These are phyloP conservation scores for Zygogramma bicolorata DNA, from an alignment of 2,888 invertebrate species.

Conservation along the genomic window DNA sequence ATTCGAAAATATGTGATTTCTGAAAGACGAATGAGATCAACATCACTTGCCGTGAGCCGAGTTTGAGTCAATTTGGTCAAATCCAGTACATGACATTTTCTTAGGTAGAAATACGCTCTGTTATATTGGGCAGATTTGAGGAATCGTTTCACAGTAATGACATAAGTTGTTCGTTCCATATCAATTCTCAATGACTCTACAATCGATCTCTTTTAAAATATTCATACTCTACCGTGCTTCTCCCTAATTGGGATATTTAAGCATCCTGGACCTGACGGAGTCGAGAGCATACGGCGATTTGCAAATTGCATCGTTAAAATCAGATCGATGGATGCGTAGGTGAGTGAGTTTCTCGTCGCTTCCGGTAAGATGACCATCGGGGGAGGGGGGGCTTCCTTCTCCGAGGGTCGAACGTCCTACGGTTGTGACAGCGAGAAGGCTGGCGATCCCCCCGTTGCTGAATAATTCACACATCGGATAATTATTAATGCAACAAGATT, in stretches of 20 bases:
- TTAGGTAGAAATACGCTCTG: too few relatives aligned
- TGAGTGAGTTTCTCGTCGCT: slow-evolving; percentile 31
- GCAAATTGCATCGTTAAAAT: slow-evolving; percentile 52
- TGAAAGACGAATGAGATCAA: too few relatives aligned
- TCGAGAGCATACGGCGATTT: slow-evolving; percentile 41
- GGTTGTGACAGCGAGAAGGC: not conserved
- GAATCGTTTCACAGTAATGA: too few relatives aligned
- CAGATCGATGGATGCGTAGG: slow-evolving; percentile 47
- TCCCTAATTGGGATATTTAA: not conserved
- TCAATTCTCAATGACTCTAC: too few relatives aligned
- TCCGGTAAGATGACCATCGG: slow-evolving; percentile 34
- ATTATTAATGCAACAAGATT: slow-evolving; percentile 18
- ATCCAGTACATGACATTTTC: too few relatives aligned
- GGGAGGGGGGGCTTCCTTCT: slow-evolving; percentile 6
- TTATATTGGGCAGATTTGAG: too few relatives aligned
- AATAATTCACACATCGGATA: slow-evolving; percentile 5
- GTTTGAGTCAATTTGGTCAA: too few relatives aligned
- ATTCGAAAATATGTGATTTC: too few relatives aligned
- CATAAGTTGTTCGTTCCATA: too few relatives aligned
- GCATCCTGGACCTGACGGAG: not conserved
- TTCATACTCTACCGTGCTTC: too few relatives aligned
- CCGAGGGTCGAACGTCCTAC: not conserved
- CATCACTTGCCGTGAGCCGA: too few relatives aligned
- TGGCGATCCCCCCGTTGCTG: not conserved
- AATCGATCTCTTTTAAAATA: too few relatives aligned